phyloP scores from a whole-genome alignment of 2,888 invertebrate genomes.

The Cremastobaeus sp. region DNA sequence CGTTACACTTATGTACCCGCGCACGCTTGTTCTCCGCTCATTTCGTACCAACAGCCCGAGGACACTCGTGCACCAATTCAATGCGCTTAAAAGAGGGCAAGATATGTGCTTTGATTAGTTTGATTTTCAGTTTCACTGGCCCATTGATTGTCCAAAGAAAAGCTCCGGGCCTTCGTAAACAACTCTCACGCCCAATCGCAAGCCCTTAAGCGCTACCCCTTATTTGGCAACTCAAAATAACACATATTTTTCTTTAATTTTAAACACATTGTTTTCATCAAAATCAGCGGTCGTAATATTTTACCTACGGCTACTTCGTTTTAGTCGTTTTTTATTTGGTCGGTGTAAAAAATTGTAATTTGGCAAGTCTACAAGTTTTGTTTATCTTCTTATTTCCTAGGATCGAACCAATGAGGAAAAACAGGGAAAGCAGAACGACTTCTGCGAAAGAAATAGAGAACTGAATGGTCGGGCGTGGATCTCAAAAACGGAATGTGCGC shows the following conservation, averaged over 20 bases:
- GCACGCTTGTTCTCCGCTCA: slow-evolving; percentile 62
- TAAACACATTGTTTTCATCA: too few relatives aligned
- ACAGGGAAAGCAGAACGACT: not conserved
- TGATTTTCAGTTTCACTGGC: slow-evolving; percentile 67
- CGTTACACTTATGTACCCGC: slow-evolving; percentile 68
- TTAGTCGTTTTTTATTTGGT: too few relatives aligned
- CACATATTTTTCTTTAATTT: too few relatives aligned
- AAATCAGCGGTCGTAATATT: too few relatives aligned
- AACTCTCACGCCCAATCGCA: slow-evolving; percentile 23
- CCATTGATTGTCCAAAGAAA: slow-evolving; percentile 48
- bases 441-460: slow-evolving; percentile 10
- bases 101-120: slow-evolving; percentile 69
- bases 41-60: slow-evolving; percentile 74
- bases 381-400: too few relatives aligned
- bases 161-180: slow-evolving; percentile 52
- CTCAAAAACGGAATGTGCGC: slow-evolving; percentile 60
- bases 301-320: too few relatives aligned
- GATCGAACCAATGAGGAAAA: not conserved
- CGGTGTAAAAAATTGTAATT: too few relatives aligned
- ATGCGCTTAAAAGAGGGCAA: slow-evolving; percentile 63
- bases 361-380: too few relatives aligned
- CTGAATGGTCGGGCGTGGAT: slow-evolving; percentile 6
- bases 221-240: slow-evolving; percentile 31
- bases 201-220: slow-evolving; percentile 19
- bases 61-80: slow-evolving; percentile 72